Evolutionary conservation across 2,113 vertebrate species (phyloP).

Genomic region (Taurulus bubalis): DNA sequence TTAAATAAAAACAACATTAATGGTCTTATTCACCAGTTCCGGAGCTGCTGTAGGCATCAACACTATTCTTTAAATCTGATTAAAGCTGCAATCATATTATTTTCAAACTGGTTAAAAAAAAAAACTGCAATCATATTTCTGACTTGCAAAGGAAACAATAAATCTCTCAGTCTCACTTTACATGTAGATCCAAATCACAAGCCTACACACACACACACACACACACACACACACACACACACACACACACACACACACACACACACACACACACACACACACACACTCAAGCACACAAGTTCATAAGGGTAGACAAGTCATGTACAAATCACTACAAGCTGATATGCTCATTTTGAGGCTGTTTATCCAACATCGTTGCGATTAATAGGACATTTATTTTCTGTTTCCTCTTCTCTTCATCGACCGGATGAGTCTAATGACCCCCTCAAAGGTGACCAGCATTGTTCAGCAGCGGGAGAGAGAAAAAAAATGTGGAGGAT

Average conservation of each 20-base stretch:
- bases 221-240: too few species aligned
- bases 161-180: too few species aligned
- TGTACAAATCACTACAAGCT: background rate
- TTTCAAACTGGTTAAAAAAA: too few species aligned
- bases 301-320: background rate
- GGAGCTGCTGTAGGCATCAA: background rate
- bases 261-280: too few species aligned
- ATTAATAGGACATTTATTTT: conserved; percentile 70
- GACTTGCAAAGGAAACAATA: too few species aligned
- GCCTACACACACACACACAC: too few species aligned
- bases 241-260: too few species aligned
- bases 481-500: conserved; percentile 75
- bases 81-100: too few species aligned
- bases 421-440: conserved; percentile 67
- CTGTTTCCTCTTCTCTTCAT: conserved; percentile 57
- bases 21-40: background rate
- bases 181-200: too few species aligned
- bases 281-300: too few species aligned
- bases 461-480: conserved; percentile 63
- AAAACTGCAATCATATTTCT: too few species aligned
- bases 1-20: background rate
- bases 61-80: too few species aligned
- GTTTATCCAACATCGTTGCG: conserved; percentile 63
- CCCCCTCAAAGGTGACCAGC: conserved; percentile 61
- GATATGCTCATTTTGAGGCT: conserved; percentile 44